A percentile compares a stretch with the other conserved stretches of the same genome.
Conservation (phyloP, 1,140 invertebrate species). For the Dufourea novaeangliae region DNA sequence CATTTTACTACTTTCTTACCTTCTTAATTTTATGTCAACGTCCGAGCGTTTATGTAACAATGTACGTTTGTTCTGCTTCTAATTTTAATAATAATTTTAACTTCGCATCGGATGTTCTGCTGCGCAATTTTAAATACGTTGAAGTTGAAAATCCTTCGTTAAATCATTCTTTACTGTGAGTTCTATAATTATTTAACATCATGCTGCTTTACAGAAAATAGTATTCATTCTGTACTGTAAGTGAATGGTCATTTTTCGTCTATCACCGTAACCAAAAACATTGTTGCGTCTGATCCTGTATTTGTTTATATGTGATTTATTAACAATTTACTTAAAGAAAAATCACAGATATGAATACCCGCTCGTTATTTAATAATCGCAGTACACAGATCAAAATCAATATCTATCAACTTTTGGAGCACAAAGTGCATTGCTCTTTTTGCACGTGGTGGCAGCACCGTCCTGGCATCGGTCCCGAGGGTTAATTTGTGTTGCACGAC, state of each 20-base stretch:
- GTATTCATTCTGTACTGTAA: neutral
- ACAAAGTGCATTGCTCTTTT: constrained; percentile 39
- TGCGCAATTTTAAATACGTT: neutral
- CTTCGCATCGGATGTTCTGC: neutral
- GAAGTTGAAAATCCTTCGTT: neutral
- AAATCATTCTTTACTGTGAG: neutral
- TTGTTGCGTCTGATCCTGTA: neutral
- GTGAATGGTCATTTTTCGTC: neutral
- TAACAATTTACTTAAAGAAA: neutral
- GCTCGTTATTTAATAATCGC: neutral
- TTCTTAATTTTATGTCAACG: neutral
- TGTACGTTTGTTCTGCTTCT: neutral
- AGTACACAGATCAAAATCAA: constrained; percentile 16
- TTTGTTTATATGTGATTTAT: neutral
- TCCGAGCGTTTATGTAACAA: neutral
- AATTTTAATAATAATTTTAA: neutral
- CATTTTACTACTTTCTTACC: neutral
- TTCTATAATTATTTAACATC: neutral
- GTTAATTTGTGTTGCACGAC: constrained; percentile 68
- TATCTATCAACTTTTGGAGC: constrained; percentile 36
- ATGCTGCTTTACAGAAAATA: neutral
- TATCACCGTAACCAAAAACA: neutral
- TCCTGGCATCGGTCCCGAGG: constrained; percentile 50
- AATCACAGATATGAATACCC: neutral
- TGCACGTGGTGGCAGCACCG: constrained; percentile 68